Base-by-base conservation (phyloP, 2,888 invertebrate genomes). In the Mesorhabditis belari region DNA sequence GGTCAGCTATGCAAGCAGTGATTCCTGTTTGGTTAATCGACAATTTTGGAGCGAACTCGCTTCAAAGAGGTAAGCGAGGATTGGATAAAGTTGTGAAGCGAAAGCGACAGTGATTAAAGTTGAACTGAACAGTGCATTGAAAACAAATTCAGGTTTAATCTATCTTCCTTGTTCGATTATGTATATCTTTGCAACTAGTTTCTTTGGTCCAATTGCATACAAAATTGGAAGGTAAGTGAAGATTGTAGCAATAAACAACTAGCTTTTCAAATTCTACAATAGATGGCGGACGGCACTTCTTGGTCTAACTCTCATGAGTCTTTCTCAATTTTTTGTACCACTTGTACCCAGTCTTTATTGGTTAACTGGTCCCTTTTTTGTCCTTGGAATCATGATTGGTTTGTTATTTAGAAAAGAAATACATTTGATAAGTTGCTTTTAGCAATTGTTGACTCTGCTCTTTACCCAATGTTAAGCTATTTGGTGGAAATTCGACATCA, bases 381-480 rank as follows among this genome's bases (percentile, higher is more conserved):
- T n/a, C n/a, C n/a, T n/a, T n/a, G n/a, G n/a, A n/a, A n/a, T n/a
- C n/a, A n/a, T 35, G 44, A 35, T 35, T 35, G 12, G n/a, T 35
- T n/a, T 35, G 44, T 9, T 9, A 9, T 17, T 35, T n/a, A 35
- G 44, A 17, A 35, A 35, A 17, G n/a, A 35, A 9, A 35, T 17
- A 17, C 44, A 17, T 35, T n/a, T 35, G 12, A 9, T 35, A 35
- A 35, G n/a, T 35, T 35, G 83, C 94, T 95, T 6, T 95, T 95
- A 77, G 95, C 95, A 82, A 72, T 96, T 95, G 95, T 96, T 44
- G 96, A 96, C 83, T 92, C 93, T 24, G 93, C 94, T 1, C 95
- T 96, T 94, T 95, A 96, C 94, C 96, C 96, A 0, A 92, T 93
- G 81, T 86, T 96, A 55, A 96, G 93, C 0, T 93, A 91, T 83